These are phyloP conservation scores for Taeniopygia guttata DNA, from an alignment of 2,797 vertebrate species.

Conservation along the genomic window DNA sequence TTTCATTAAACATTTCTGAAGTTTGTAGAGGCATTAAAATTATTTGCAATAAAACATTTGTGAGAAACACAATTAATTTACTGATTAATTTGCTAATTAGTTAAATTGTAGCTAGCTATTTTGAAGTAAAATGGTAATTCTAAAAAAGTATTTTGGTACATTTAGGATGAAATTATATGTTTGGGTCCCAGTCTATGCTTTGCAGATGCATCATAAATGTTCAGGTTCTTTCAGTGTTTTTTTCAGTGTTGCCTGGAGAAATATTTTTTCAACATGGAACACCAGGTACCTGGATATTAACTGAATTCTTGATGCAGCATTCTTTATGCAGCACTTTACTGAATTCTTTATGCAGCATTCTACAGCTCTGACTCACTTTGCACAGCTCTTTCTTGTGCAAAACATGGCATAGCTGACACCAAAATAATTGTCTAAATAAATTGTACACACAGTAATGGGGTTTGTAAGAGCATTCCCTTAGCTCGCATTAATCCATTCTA, in stretches of 20 bases:
- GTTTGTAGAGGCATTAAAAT: background rate
- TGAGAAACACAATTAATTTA: background rate
- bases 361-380: background rate
- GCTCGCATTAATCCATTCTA: background rate
- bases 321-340: background rate
- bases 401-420: background rate
- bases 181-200: background rate
- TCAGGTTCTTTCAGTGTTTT: background rate
- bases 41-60: background rate
- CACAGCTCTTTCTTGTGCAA: background rate
- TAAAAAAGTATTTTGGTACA: background rate
- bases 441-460: background rate
- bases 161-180: background rate
- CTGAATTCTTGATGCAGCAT: background rate
- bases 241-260: background rate
- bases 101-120: background rate
- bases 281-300: background rate
- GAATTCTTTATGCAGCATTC: background rate
- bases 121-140: background rate
- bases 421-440: background rate
- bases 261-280: background rate
- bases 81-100: background rate
- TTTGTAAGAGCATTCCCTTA: background rate
- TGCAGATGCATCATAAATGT: background rate
- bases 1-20: background rate